A percentile compares a stretch with the other conserved stretches of the same genome.
These are phyloP conservation scores for Myiotriccus ornatus DNA, from an alignment of 2,797 vertebrate species.

Conservation along the genomic window DNA sequence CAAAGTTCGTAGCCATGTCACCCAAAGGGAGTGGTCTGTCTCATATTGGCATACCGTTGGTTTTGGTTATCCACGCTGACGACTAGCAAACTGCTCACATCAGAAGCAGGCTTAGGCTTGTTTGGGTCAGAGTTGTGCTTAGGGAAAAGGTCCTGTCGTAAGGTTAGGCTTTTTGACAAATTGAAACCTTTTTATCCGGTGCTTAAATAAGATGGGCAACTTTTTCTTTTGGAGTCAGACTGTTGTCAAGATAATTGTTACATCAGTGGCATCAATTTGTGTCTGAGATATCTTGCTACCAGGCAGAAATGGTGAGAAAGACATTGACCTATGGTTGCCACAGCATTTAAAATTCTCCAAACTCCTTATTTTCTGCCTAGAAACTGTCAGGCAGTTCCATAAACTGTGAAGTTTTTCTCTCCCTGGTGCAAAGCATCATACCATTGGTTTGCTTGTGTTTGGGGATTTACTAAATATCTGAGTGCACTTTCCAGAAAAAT, in stretches of 20 bases:
- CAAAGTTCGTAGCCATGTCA: neutral
- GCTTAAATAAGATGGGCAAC: neutral
- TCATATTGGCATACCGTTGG: neutral
- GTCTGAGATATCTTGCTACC: neutral
- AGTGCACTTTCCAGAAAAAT: neutral
- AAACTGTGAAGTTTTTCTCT: neutral
- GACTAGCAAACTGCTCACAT: neutral
- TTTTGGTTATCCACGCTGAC: neutral
- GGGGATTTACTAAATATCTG: neutral
- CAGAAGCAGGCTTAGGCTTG: neutral
- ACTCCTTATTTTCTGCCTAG: slow-evolving; percentile 21
- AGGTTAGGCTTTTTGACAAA: neutral
- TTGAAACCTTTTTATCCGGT: neutral
- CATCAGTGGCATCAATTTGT: neutral
- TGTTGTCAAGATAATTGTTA: neutral
- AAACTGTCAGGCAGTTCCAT: neutral
- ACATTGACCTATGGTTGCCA: neutral
- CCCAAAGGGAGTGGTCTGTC: neutral
- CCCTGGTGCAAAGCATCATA: neutral
- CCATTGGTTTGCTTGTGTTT: neutral
- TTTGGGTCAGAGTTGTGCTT: neutral
- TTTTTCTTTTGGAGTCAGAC: neutral
- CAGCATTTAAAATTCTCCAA: neutral
- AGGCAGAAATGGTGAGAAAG: neutral
- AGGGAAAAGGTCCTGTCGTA: neutral